A percentile compares a stretch with the other conserved stretches of the same genome.
Conservation (phyloP, 2,113 vertebrate genomes). For the Thomomys bottae region DNA sequence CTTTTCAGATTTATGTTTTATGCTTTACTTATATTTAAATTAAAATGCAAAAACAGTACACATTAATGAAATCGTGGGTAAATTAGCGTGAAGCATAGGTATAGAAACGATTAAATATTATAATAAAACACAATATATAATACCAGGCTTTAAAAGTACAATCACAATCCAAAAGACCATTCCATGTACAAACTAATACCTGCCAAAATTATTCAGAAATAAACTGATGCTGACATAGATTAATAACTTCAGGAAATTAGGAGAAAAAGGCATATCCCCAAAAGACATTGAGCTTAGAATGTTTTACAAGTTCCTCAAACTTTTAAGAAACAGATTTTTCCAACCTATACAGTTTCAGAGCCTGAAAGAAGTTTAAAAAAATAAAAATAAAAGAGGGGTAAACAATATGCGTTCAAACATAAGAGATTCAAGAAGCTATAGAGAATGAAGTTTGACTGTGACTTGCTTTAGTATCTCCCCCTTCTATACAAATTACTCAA, state of each 20-base stretch:
- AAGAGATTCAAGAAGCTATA: neutral
- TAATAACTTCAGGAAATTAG: neutral
- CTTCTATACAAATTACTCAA: neutral
- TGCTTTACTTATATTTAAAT: constrained; percentile 33
- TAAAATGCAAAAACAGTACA: constrained; percentile 29
- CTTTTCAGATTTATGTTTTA: constrained; percentile 2
- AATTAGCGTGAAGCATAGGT: neutral
- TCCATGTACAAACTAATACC: constrained; percentile 10
- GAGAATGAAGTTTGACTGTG: neutral
- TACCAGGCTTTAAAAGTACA: neutral
- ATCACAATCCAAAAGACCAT: neutral
- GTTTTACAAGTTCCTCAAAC: neutral
- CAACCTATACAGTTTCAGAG: neutral
- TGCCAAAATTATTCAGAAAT: neutral
- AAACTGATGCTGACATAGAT: neutral
- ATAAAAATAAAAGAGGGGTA: no score
- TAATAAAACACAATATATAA: neutral
- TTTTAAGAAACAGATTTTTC: neutral
- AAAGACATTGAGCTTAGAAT: neutral
- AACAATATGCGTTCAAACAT: neutral
- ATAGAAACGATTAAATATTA: constrained; percentile 7
- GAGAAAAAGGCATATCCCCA: neutral
- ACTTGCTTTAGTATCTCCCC: neutral
- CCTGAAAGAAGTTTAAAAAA: neutral
- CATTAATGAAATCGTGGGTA: constrained; percentile 5